Evolutionary conservation across 2,113 vertebrate genomes (phyloP), one percentile per base, ranked within the genome.

Genomic region (Loxodonta africana): DNA sequence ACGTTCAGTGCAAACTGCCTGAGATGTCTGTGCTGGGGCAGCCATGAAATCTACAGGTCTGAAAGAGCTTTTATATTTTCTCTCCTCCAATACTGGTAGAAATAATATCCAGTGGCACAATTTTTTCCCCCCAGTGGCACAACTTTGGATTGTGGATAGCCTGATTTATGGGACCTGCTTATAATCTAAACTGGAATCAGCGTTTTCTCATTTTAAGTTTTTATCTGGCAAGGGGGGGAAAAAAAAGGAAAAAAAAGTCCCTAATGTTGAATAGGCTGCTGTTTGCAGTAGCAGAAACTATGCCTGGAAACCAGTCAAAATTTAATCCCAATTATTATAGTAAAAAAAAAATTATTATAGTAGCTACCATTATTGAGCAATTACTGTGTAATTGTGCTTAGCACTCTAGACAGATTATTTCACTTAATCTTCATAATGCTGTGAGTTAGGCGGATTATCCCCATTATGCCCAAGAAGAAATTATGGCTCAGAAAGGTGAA

Each of bases 201-300:
- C 69, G 63, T 78, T 87, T 94, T 90, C 78, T 97, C 44, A 51
- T 44, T 77, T 12, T 81, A 95, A 60, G 65, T 94, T 93, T 97
- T 80, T 23, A 82, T 92, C 25, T 93, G 74, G 63, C 76, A 93
- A 93, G 80, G 71, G 26, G 26, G 37, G 37, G 2, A 37, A 37
- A 37, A 37, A 37, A 37, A 37, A 37, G 37, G 23, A 23, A 44
- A 46, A 67, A 17, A 18, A 83, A 60, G 53, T 81, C 62, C 57
- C 57, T 95, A 87, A 8, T 44, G n/a, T 94, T 83, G 84, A 95
- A 63, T 83, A 65, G 41, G 53, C 57, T 95, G 77, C 23, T 89
- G 2, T 73, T 91, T 87, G 46, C n/a, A 89, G 41, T 82, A 94
- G 69, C 33, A 94, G 85, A 91, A 93, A 87, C 37, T 67, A 8